Evolutionary conservation across 2,797 vertebrate genomes (phyloP).

Genomic region (Enteromius unitaeniatus): DNA sequence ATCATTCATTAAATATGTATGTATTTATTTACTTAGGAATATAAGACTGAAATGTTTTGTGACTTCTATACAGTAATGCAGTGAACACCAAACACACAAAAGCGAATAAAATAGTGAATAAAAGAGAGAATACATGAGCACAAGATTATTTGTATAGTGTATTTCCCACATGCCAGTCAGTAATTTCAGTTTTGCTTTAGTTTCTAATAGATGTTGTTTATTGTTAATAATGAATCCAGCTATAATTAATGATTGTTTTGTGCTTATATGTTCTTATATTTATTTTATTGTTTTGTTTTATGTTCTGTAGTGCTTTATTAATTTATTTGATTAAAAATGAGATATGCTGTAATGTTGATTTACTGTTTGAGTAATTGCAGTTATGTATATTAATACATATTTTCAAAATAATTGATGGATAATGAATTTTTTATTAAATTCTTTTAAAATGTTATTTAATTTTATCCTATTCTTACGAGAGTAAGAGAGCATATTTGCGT

Average conservation of each 20-base stretch:
- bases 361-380: too few species aligned
- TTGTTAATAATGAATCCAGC: not conserved
- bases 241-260: not conserved
- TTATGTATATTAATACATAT: too few species aligned
- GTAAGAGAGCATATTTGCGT: too few species aligned
- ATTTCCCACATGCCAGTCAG: not conserved
- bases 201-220: not conserved
- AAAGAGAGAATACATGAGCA: not conserved
- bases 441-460: too few species aligned
- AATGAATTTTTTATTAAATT: too few species aligned
- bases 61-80: not conserved
- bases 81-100: not conserved
- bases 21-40: not conserved
- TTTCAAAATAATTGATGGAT: too few species aligned
- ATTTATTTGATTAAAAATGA: too few species aligned
- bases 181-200: not conserved
- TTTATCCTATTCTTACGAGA: too few species aligned
- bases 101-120: not conserved
- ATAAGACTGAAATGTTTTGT: not conserved
- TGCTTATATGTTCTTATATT: too few species aligned
- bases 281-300: too few species aligned
- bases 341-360: too few species aligned
- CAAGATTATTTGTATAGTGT: not conserved
- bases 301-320: too few species aligned
- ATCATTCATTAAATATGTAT: not conserved